These are phyloP conservation scores for Leptosomus discolor DNA, from an alignment of 2,113 vertebrate genomes.

Conservation along the genomic window DNA sequence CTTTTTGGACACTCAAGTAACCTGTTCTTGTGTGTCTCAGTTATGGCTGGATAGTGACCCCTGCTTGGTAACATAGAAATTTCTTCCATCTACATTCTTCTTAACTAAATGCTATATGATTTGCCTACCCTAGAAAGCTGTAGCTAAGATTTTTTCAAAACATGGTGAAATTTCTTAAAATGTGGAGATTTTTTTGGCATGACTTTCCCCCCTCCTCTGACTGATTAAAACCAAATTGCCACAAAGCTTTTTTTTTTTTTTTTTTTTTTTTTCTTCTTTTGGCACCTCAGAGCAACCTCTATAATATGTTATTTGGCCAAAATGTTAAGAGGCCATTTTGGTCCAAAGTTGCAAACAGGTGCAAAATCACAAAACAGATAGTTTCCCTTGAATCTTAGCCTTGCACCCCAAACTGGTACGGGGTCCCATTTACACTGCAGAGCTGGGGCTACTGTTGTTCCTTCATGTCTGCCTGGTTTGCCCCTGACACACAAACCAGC, in stretches of 20 bases:
- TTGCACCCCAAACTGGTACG: background rate
- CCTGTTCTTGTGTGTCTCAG: background rate
- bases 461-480: background rate
- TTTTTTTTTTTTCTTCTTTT: background rate
- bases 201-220: background rate
- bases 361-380: background rate
- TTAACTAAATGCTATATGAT: background rate
- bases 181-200: background rate
- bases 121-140: background rate
- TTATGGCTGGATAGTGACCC: background rate
- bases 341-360: background rate
- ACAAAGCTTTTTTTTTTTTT: background rate
- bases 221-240: background rate
- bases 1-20: background rate
- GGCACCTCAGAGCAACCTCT: background rate
- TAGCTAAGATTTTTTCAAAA: background rate
- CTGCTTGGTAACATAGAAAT: background rate
- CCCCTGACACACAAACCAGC: background rate
- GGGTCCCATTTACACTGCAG: background rate
- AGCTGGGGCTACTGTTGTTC: background rate
- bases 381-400: background rate
- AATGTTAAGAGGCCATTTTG: background rate
- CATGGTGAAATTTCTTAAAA: background rate
- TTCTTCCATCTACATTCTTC: background rate
- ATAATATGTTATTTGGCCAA: background rate